These are phyloP conservation scores for Hermaeophaga mercurialis DNA, from an alignment of 2,888 invertebrate species.

Conservation along the genomic window DNA sequence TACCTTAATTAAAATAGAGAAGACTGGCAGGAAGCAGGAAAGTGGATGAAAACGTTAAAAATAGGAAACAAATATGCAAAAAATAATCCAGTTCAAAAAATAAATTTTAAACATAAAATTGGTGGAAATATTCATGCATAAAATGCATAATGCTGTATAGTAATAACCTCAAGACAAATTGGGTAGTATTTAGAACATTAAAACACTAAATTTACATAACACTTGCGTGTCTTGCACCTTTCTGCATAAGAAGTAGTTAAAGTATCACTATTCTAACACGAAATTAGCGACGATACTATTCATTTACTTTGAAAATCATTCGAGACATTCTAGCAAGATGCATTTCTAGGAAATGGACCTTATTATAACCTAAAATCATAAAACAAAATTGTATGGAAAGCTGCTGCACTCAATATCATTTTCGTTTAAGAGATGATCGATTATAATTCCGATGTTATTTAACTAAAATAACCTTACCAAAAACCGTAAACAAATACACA, in stretches of 20 bases:
- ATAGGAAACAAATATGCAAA: too few relatives aligned
- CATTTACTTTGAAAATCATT: conserved; percentile 11
- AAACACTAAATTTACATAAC: conserved; percentile 17
- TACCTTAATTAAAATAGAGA: too few relatives aligned
- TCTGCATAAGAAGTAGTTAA: conserved; percentile 15
- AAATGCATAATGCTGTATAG: conserved; percentile 2
- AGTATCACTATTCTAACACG: conserved; percentile 1
- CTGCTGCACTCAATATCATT: not conserved
- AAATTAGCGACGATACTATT: conserved; percentile 8
- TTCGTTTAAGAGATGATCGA: not conserved
- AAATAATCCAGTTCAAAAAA: too few relatives aligned
- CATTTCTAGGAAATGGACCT: not conserved
- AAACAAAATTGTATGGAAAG: not conserved
- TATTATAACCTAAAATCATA: conserved; percentile 17
- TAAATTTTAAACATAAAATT: too few relatives aligned
- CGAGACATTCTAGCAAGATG: conserved; percentile 10
- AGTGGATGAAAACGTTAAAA: too few relatives aligned
- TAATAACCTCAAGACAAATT: conserved; percentile 16
- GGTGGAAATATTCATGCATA: too few relatives aligned
- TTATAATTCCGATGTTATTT: not conserved
- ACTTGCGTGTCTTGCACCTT: conserved; percentile 14
- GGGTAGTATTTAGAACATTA: conserved; percentile 9
- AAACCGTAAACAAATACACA: conserved; percentile 12
- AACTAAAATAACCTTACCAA: not conserved
- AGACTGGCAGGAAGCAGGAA: too few relatives aligned